Evolutionary conservation across 2,888 invertebrate genomes (phyloP), one percentile per base, ranked within the genome.

Genomic region (Nomada lathburiana): DNA sequence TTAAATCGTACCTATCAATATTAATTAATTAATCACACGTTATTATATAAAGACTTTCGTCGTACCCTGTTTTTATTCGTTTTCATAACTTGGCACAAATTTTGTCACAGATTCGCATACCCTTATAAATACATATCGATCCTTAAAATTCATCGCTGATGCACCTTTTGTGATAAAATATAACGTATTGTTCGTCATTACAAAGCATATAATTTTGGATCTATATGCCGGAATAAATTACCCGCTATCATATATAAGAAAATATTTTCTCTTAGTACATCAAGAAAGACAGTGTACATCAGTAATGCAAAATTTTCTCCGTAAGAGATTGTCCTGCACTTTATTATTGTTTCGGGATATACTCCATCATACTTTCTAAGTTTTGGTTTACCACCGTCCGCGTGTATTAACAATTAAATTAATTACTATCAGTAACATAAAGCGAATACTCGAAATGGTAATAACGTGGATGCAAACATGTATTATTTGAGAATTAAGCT

Each of bases 281-380:
- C 68, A 68, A 76, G n/a, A 53, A 67, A 57, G 76, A 73, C 67
- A 73, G 73, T 47, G 47, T 78, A 84, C 80, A 83, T 86, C 87
- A 80, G 76, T 78, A 87, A 87, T 82, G 79, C 68, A 81, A 86
- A 77, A 76, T 82, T 80, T 69, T 53, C 76, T 68, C 76, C 74
- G 60, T 52, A 55, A 67, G 73, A 79, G 89, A 88, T 88, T 88
- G 89, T 88, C 89, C 82, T 83, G 85, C 85, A 74, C 70, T 84
- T 84, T 81, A 84, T 84, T 82, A 86, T 78, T 76, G 80, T 65
- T 82, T 62, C 72, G 50, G 64, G 59, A 77, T 82, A 82, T 82
- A 85, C 60, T 26, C 75, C 62, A 69, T 84, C 62, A 72, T 84
- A 86, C 80, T 84, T 87, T 89, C 80, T 86, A 83, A 62, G 63